phyloP scores from a whole-genome alignment of 2,888 invertebrate species.

The Pandemis cinnamomeana region DNA sequence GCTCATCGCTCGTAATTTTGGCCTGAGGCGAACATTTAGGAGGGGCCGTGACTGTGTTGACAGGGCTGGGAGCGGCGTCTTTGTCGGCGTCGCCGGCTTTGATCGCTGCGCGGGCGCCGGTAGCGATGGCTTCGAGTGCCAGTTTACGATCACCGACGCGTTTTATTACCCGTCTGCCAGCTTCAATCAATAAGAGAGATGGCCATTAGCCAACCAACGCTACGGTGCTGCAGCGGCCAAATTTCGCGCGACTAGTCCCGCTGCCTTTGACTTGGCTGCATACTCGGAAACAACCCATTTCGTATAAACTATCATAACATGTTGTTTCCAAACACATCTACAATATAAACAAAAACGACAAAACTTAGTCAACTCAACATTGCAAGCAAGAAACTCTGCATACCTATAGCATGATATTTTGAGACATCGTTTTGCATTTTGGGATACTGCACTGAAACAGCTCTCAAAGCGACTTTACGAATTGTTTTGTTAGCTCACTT shows the following conservation, averaged over 20 bases:
- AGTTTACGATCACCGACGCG: conserved; percentile 77
- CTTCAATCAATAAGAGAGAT: conserved; percentile 68
- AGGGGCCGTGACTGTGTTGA: conserved; percentile 79
- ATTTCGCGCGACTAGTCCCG: conserved; percentile 54
- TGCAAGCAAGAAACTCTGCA: not conserved
- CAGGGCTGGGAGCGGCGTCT: conserved; percentile 73
- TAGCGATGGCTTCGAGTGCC: conserved; percentile 72
- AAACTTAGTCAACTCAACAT: not conserved
- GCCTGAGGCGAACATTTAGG: conserved; percentile 71
- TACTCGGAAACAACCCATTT: not conserved
- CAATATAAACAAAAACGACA: not conserved
- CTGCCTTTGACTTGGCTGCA: not conserved
- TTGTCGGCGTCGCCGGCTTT: conserved; percentile 74
- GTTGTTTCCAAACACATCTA: no score
- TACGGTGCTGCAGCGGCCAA: conserved; percentile 52
- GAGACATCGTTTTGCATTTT: no score
- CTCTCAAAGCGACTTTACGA: no score
- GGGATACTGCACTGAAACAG: no score
- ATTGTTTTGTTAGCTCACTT: no score
- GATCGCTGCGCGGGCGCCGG: conserved; percentile 77
- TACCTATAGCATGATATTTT: no score
- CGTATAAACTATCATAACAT: no score
- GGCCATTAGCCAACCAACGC: conserved; percentile 61
- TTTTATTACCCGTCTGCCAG: conserved; percentile 75
- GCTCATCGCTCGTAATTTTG: conserved; percentile 73